Evolutionary conservation across 2,113 vertebrate species (phyloP).

Genomic region (Stigmatopora nigra): DNA sequence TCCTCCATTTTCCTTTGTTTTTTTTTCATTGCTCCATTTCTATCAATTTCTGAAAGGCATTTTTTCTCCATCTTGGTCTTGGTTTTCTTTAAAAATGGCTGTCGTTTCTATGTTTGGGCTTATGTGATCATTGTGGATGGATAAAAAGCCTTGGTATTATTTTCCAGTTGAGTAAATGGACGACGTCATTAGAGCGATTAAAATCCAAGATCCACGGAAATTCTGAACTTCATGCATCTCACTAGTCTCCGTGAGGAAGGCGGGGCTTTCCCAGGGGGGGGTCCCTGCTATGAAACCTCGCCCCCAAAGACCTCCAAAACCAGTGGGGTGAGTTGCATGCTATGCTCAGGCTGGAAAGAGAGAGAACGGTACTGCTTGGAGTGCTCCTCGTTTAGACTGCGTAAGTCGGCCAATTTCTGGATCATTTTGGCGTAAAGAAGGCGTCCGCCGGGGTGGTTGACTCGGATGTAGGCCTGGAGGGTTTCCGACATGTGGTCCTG

Average conservation of each 20-base stretch:
- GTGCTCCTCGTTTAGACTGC: constrained; percentile 95
- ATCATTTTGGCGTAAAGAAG: constrained; percentile 97
- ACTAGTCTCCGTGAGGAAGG: constrained; percentile 19
- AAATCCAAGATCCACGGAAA: constrained; percentile 24
- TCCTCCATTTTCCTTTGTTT: too few species aligned
- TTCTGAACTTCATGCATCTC: constrained; percentile 24
- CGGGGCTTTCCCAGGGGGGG: constrained; percentile 5
- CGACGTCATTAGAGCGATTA: constrained; percentile 21
- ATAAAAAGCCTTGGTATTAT: constrained; percentile 18
- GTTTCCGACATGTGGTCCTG: constrained; percentile 85
- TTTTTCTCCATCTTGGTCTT: constrained; percentile 7
- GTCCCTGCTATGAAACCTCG: constrained; percentile 80
- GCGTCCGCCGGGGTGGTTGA: constrained; percentile 81
- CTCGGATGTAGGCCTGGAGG: constrained; percentile 89
- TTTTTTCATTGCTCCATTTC: not conserved
- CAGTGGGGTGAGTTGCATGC: constrained; percentile 92
- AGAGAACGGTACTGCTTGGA: constrained; percentile 92
- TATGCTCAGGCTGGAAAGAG: constrained; percentile 87
- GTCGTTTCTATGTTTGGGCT: constrained; percentile 30
- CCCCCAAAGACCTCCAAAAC: constrained; percentile 93
- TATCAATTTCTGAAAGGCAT: constrained; percentile 1
- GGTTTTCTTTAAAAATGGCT: not conserved
- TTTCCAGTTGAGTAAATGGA: constrained; percentile 12
- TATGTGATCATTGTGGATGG: constrained; percentile 13
- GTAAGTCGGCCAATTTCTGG: constrained; percentile 92